phyloP scores from a whole-genome alignment of 2,797 vertebrate genomes.

The Leptatherina wallacei region DNA sequence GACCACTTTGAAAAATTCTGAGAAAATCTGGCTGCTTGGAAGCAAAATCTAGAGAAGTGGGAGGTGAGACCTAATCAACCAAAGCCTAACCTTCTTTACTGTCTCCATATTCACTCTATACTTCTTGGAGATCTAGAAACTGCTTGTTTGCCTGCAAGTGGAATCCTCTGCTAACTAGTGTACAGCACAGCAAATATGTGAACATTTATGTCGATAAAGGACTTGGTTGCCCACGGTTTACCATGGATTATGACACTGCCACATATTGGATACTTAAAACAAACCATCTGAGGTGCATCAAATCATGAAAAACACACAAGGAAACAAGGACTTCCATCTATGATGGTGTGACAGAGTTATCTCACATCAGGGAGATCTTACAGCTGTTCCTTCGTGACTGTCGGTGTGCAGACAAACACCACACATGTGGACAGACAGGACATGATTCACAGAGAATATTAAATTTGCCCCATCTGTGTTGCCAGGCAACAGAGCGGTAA shows the following conservation, averaged over 20 bases:
- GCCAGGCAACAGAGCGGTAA: conserved; percentile 70
- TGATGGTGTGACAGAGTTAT: neutral
- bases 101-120: neutral
- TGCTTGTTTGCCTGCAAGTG: neutral
- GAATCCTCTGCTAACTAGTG: neutral
- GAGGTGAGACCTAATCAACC: neutral
- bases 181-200: neutral
- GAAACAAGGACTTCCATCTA: conserved; percentile 7
- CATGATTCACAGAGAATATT: conserved; percentile 19
- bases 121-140: too few relatives aligned
- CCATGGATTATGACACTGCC: neutral
- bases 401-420: neutral
- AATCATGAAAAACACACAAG: conserved; percentile 13
- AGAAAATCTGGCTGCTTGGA: too few relatives aligned
- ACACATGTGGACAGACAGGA: conserved; percentile 13
- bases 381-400: neutral
- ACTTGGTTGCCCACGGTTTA: neutral
- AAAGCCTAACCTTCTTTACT: neutral
- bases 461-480: conserved; percentile 58
- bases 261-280: too few relatives aligned
- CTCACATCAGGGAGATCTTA: neutral
- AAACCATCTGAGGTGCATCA: neutral
- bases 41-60: too few relatives aligned
- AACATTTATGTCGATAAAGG: neutral
- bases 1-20: too few relatives aligned